These are phyloP conservation scores for Eupithecia insigniata DNA, from an alignment of 2,888 invertebrate species.

Conservation along the genomic window DNA sequence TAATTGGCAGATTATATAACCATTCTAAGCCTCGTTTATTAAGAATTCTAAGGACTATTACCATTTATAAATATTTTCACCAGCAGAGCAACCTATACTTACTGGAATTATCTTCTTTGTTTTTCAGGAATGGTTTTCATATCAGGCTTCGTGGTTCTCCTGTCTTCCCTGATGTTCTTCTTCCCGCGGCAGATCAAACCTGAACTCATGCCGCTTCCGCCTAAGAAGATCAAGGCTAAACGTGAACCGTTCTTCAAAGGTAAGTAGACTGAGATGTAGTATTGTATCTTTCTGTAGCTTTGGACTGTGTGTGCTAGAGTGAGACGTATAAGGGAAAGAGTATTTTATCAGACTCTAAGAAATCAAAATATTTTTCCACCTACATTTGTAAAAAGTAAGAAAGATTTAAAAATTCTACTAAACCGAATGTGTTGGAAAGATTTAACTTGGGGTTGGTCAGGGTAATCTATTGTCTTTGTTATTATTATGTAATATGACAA, in stretches of 20 bases:
- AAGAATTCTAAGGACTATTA: background rate
- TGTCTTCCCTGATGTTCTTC: slow-evolving; percentile 94
- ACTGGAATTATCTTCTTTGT: slow-evolving; percentile 24
- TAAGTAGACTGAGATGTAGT: slow-evolving; percentile 50
- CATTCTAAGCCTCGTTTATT: background rate
- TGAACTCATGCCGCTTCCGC: slow-evolving; percentile 69
- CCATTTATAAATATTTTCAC: background rate
- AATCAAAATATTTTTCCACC: too few relatives aligned
- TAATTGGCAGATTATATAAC: background rate
- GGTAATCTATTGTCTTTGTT: background rate
- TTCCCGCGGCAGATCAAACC: slow-evolving; percentile 91
- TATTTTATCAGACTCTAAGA: background rate
- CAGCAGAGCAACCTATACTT: background rate
- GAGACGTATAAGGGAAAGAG: background rate
- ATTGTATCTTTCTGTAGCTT: background rate
- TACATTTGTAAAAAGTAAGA: too few relatives aligned
- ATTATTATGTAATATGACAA: background rate
- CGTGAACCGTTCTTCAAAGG: slow-evolving; percentile 86
- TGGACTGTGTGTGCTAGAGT: background rate
- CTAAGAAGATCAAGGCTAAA: slow-evolving; percentile 66
- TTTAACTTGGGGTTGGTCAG: background rate
- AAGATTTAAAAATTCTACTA: too few relatives aligned
- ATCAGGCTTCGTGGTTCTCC: slow-evolving; percentile 91
- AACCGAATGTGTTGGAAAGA: background rate
- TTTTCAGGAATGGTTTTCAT: slow-evolving; percentile 92